Evolutionary conservation across 2,888 invertebrate genomes (phyloP).

Genomic region (Hirtodrosophila duncani): DNA sequence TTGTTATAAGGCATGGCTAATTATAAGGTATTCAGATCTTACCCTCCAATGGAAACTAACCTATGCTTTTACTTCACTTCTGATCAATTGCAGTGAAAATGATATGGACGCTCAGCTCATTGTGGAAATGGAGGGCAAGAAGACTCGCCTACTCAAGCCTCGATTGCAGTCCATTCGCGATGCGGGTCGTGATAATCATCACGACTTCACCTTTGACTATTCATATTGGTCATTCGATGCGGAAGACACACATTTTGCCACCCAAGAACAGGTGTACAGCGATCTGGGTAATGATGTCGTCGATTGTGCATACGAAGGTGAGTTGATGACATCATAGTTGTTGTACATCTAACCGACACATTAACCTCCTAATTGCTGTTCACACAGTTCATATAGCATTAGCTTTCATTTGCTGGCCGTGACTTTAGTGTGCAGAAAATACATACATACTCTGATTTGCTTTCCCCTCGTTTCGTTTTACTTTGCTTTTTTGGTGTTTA

Average conservation of each 20-base stretch:
- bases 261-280: slow-evolving; percentile 88
- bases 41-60: no score
- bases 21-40: no score
- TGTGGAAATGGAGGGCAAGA: slow-evolving; percentile 91
- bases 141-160: slow-evolving; percentile 86
- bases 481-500: no score
- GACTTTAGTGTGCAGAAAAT: slow-evolving; percentile 16
- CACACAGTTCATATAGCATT: slow-evolving; percentile 8
- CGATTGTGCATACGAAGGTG: slow-evolving; percentile 86
- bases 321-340: slow-evolving; percentile 36
- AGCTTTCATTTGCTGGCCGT: slow-evolving; percentile 17
- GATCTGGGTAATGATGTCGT: slow-evolving; percentile 87
- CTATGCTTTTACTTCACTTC: slow-evolving; percentile 44
- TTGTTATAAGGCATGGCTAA: not conserved
- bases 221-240: slow-evolving; percentile 91
- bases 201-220: slow-evolving; percentile 93
- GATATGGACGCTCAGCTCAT: slow-evolving; percentile 90
- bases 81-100: slow-evolving; percentile 85
- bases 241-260: slow-evolving; percentile 84
- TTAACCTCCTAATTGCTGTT: slow-evolving; percentile 8
- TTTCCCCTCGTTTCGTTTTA: no score
- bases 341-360: slow-evolving; percentile 5
- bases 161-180: slow-evolving; percentile 79
- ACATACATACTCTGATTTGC: no score
- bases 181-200: slow-evolving; percentile 82